These are phyloP conservation scores for Melanotus villosus DNA, from an alignment of 2,888 invertebrate genomes.

Conservation along the genomic window DNA sequence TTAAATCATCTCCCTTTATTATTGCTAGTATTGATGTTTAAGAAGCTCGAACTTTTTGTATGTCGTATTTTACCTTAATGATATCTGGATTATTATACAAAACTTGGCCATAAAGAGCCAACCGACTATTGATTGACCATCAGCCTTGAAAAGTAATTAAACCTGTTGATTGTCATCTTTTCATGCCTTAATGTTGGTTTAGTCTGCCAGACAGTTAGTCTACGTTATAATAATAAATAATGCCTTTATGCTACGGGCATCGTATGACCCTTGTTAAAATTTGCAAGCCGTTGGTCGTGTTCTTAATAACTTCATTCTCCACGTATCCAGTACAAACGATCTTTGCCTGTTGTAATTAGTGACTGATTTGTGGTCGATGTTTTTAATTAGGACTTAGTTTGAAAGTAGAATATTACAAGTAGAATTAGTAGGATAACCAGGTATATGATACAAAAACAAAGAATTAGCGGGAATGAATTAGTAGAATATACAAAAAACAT, in stretches of 20 bases:
- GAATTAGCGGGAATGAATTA: too few species aligned
- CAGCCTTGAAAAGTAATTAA: conserved; percentile 57
- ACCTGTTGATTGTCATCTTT: conserved; percentile 58
- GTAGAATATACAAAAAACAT: too few species aligned
- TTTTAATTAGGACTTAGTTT: not conserved
- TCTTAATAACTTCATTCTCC: conserved; percentile 54
- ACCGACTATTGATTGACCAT: conserved; percentile 43
- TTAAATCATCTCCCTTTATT: conserved; percentile 40
- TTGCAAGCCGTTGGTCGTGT: conserved; percentile 47
- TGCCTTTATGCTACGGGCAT: conserved; percentile 46
- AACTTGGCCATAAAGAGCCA: conserved; percentile 38
- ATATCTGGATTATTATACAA: conserved; percentile 40
- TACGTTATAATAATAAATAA: conserved; percentile 56
- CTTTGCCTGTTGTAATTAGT: conserved; percentile 20
- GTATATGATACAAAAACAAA: conserved; percentile 2
- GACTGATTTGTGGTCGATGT: conserved; percentile 9
- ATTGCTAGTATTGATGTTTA: conserved; percentile 36
- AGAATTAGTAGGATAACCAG: not conserved
- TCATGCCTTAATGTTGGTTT: conserved; percentile 57
- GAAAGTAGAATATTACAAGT: not conserved
- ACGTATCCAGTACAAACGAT: conserved; percentile 23
- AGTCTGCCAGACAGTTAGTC: conserved; percentile 54
- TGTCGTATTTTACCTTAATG: conserved; percentile 42
- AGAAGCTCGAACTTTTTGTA: conserved; percentile 33
- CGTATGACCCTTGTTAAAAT: conserved; percentile 51